These are phyloP conservation scores for Percina caprodes DNA, from an alignment of 2,113 vertebrate species.

Conservation along the genomic window DNA sequence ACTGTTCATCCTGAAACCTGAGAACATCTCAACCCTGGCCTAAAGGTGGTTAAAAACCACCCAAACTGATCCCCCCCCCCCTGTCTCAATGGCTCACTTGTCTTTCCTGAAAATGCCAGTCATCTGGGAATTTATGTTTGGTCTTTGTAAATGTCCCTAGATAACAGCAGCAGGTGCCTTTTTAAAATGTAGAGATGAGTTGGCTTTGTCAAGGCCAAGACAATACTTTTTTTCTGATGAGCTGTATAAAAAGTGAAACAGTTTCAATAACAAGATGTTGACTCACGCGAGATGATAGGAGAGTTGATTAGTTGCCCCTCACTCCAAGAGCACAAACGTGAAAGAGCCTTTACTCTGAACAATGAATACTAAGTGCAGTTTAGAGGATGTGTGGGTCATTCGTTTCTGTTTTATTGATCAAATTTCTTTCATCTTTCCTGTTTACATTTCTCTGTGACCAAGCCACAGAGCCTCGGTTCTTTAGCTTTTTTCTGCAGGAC, in stretches of 20 bases:
- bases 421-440: not conserved
- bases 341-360: not conserved
- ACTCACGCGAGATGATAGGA: not conserved
- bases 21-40: not conserved
- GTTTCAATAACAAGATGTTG: not conserved
- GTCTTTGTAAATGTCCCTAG: conserved; percentile 27
- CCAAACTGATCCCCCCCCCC: conserved; percentile 26
- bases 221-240: not conserved
- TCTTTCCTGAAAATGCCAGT: conserved; percentile 27
- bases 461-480: not conserved
- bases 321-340: not conserved
- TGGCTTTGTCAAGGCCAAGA: not conserved
- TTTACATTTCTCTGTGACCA: not conserved
- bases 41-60: conserved; percentile 34
- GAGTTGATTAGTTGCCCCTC: not conserved
- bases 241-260: conserved; percentile 1
- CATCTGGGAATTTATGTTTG: conserved; percentile 43
- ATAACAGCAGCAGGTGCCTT: conserved; percentile 22
- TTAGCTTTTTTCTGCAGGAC: too few species aligned
- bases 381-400: not conserved
- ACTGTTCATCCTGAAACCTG: conserved; percentile 11
- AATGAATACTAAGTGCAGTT: not conserved
- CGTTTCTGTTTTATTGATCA: not conserved
- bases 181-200: not conserved
- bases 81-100: conserved; percentile 19